A percentile compares a stretch with the other conserved stretches of the same genome.
phyloP scores from a whole-genome alignment of 30 jellyfish, hydroid and myxozoan species.

The Mastigias papua region DNA sequence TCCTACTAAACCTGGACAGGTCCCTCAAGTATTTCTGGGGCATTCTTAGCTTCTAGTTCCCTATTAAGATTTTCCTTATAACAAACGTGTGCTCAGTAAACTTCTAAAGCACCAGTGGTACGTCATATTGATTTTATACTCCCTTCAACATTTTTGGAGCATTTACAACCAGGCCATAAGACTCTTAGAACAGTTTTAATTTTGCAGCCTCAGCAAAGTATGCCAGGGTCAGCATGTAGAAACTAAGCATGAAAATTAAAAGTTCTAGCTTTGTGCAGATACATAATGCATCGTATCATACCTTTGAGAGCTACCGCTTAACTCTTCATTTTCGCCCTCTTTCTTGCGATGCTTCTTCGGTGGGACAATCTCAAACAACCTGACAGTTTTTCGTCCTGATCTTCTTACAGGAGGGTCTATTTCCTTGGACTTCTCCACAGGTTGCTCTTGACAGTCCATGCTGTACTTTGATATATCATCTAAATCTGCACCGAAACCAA shows the following conservation, averaged over 20 bases:
- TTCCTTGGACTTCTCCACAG: slow-evolving; percentile 17
- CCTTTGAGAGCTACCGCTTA: slow-evolving; percentile 10
- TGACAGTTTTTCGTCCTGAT: slow-evolving; percentile 53
- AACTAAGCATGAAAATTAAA: neutral
- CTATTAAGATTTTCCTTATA: no score
- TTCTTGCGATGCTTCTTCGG: slow-evolving; percentile 35
- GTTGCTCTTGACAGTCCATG: slow-evolving; percentile 43
- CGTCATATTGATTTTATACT: no score
- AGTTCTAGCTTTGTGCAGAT: neutral
- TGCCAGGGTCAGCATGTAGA: neutral
- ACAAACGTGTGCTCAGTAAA: no score
- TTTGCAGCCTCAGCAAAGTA: no score
- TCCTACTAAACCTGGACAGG: no score
- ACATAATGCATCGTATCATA: neutral
- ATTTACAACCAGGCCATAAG: no score
- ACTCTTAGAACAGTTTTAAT: no score
- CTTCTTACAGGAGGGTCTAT: slow-evolving; percentile 50
- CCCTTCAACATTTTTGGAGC: no score
- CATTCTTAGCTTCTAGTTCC: no score
- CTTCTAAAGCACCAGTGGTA: no score
- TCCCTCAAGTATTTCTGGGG: no score
- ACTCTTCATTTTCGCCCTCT: slow-evolving; percentile 17
- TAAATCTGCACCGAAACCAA: slow-evolving; percentile 33
- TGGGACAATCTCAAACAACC: slow-evolving; percentile 67
- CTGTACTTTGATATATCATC: slow-evolving; percentile 52